Base-by-base conservation (phyloP, 2,888 invertebrate species). In the Cetonia aurata region DNA sequence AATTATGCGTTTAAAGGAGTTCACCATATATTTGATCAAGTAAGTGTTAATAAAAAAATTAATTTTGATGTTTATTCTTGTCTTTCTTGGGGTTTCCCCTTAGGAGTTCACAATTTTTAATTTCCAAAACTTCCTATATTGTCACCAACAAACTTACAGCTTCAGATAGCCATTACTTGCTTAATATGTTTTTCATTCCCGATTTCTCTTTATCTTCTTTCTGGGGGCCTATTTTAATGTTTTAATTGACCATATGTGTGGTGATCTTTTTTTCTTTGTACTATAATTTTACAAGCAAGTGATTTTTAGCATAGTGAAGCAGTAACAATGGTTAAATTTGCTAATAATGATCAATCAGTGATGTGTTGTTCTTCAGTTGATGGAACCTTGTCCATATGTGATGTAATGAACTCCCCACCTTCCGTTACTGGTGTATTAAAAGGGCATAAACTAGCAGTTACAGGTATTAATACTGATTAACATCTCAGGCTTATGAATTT, bases 21-120 rank as follows among this genome's bases (percentile, higher is more conserved):
- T 44, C 93, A 95, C 83, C 94, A 95, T 80, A 93, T 96, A 75
- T 95, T 95, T 86, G 95, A 96, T 85, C 94, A 95, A 86, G 90
- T 90, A 84, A 62, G 15, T 60, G 15, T n/a, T 48, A 57, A 37
- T 37, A 37, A 9, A 37, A 8, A 37, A 9, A 37, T 37, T 25
- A 1, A 25, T 25, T 25, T n/a, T n/a, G n/a, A 25, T 3, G 4
- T 25, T 4, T 25, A 3, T 25, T 25, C 4, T 25, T 1, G 25
- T 25, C 25, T 25, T 25, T 25, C 25, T 53, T n/a, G n/a, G n/a
- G n/a, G n/a, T n/a, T n/a, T n/a, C n/a, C 1, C 44, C 44, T 6
- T 55, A 15, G 1, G 25, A 25, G 25, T 25, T 25, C 25, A 25
- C 3, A 3, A 25, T 3, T 25, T 25, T 25, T 25, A 25, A 3